Conservation (phyloP, 2,113 vertebrate species). For the Sceloporus tristichus region DNA sequence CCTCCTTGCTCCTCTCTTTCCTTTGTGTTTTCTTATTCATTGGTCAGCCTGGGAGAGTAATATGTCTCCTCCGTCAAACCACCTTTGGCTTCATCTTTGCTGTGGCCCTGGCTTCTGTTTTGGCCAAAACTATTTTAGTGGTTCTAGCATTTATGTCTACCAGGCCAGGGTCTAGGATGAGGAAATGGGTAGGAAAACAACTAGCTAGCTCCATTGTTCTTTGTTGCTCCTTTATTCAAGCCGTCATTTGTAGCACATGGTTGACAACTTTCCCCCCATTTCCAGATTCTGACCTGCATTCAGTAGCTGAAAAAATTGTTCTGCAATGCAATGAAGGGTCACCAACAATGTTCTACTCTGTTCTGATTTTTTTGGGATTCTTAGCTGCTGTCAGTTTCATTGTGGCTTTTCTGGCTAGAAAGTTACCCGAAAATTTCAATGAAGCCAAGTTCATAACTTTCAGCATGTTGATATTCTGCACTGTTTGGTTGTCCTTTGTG, state of each 20-base stretch:
- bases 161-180: conserved; percentile 13
- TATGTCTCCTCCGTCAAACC: not conserved
- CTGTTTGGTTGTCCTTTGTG: not conserved
- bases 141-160: not conserved
- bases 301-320: not conserved
- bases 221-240: not conserved
- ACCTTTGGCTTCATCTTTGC: conserved; percentile 31
- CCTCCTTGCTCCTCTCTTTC: not conserved
- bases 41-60: not conserved
- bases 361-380: conserved; percentile 19
- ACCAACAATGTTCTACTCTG: conserved; percentile 4
- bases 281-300: not conserved
- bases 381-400: conserved; percentile 8
- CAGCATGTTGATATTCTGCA: conserved; percentile 28
- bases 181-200: not conserved
- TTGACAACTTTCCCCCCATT: not conserved
- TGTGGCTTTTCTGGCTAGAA: not conserved
- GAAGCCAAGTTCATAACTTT: conserved; percentile 33
- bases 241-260: not conserved
- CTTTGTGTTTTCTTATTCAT: not conserved
- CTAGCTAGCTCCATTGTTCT: not conserved
- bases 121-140: conserved; percentile 37
- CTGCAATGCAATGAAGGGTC: conserved; percentile 22
- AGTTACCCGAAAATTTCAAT: not conserved
- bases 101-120: conserved; percentile 18